phyloP scores from a whole-genome alignment of 2,797 vertebrate species.

The Carapus acus region DNA sequence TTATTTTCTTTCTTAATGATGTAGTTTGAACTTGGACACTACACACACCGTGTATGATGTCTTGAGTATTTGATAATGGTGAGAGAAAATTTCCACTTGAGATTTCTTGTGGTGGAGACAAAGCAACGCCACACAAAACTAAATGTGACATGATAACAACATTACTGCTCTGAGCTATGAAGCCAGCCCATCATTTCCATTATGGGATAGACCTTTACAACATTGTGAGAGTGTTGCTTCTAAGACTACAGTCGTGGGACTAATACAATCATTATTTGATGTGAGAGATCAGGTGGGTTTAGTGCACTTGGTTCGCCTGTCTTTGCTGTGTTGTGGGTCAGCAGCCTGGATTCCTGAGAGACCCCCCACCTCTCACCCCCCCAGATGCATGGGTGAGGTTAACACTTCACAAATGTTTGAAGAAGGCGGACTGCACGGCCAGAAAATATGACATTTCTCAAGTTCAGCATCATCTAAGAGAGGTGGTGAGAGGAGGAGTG shows the following conservation, averaged over 20 bases:
- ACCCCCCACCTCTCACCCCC: slow-evolving; percentile 54
- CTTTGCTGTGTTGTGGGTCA: slow-evolving; percentile 61
- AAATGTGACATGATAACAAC: slow-evolving; percentile 36
- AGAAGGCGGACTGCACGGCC: slow-evolving; percentile 58
- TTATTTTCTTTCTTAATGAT: slow-evolving; percentile 8
- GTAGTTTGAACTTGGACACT: slow-evolving; percentile 13
- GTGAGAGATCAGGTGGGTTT: slow-evolving; percentile 54
- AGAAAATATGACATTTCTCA: slow-evolving; percentile 68
- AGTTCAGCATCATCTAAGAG: slow-evolving; percentile 59
- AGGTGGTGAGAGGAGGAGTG: slow-evolving; percentile 50
- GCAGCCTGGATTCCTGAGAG: slow-evolving; percentile 54
- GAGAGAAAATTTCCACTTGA: no score
- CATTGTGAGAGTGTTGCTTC: slow-evolving; percentile 42
- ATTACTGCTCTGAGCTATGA: slow-evolving; percentile 28
- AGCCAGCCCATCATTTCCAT: slow-evolving; percentile 45
- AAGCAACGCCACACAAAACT: slow-evolving; percentile 19
- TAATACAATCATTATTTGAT: slow-evolving; percentile 61
- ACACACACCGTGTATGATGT: slow-evolving; percentile 8
- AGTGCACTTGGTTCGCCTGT: slow-evolving; percentile 54
- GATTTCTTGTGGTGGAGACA: no score
- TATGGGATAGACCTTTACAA: slow-evolving; percentile 38
- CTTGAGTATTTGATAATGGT: slow-evolving; percentile 8
- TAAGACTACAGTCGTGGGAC: slow-evolving; percentile 56
- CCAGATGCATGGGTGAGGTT: slow-evolving; percentile 64
- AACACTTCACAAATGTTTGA: slow-evolving; percentile 72